Conservation (phyloP, 2,888 invertebrate species). For the Sisyra terminalis region DNA sequence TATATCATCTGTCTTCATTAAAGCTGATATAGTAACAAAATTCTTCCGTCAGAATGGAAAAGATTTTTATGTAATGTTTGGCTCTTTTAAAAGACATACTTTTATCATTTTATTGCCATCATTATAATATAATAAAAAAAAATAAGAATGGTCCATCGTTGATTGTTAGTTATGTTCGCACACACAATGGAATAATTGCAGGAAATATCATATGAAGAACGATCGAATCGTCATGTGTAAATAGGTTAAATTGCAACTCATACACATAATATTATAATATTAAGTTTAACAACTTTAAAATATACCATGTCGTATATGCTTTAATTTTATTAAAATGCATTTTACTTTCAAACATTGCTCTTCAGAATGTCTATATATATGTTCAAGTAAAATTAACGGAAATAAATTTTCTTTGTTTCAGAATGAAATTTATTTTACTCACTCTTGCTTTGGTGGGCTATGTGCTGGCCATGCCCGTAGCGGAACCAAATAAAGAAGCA, state of each 20-base stretch:
- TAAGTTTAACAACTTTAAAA: neutral
- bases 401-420: conserved; percentile 19
- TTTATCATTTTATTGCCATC: too few relatives aligned
- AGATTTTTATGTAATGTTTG: too few relatives aligned
- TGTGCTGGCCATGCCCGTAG: conserved; percentile 40
- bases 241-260: neutral
- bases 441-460: conserved; percentile 36
- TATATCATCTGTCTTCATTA: too few relatives aligned
- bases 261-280: neutral
- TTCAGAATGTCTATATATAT: neutral
- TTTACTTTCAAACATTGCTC: neutral
- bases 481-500: conserved; percentile 24
- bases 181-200: neutral
- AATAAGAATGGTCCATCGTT: too few relatives aligned
- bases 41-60: too few relatives aligned
- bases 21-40: too few relatives aligned
- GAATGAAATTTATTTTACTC: conserved; percentile 48
- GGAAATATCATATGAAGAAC: neutral
- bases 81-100: too few relatives aligned
- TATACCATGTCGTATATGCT: neutral
- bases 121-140: too few relatives aligned
- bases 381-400: neutral
- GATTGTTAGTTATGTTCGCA: neutral
- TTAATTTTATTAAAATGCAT: neutral
- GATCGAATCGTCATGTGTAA: neutral